Base-by-base conservation (phyloP, 2,888 invertebrate species). In the Apodemia mormo region DNA sequence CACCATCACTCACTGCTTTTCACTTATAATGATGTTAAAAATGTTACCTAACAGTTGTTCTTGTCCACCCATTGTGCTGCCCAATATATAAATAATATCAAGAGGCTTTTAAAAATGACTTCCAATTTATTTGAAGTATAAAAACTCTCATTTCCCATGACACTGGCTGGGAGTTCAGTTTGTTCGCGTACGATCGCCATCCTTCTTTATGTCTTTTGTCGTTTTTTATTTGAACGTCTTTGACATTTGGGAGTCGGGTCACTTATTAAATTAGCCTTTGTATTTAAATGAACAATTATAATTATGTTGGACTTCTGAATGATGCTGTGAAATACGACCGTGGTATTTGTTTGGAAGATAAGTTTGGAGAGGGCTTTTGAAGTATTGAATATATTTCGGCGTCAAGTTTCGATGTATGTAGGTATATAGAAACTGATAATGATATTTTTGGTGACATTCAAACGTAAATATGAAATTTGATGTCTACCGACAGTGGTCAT, bases 221-320 rank as follows among this genome's bases (percentile, higher is more conserved):
- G 82, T 89, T 90, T 90, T 89, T 90, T 88, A 85, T 86, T 86
- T 86, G 83, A 85, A 87, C 79, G 80, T 83, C 86, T 90, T 90
- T 91, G 92, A 93, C 92, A 91, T 93, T 90, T 86, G 80, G 85
- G 79, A 89, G 89, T 85, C 84, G 87, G 89, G 86, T 87, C 90
- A 91, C 90, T 92, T 92, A 92, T 92, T 93, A 92, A 92, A 92
- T 92, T 92, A 92, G 90, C 87, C 89, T 92, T 93, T 92, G 91
- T 93, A 92, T 92, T 92, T 90, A 91, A 92, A 92, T 91, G 84
- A 84, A 88, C 88, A 87, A 90, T 90, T 90, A 76, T 77, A 91
- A 91, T 92, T 87, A 85, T 89, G 75, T 80, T 78, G 79, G 82
- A 81, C 80, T 77, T 72, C 73, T 73, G 58, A 58, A 58, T 58